Evolutionary conservation across 1,140 invertebrate species (phyloP), one percentile per base, ranked within the genome.

Genomic region (Calliphora vicina): DNA sequence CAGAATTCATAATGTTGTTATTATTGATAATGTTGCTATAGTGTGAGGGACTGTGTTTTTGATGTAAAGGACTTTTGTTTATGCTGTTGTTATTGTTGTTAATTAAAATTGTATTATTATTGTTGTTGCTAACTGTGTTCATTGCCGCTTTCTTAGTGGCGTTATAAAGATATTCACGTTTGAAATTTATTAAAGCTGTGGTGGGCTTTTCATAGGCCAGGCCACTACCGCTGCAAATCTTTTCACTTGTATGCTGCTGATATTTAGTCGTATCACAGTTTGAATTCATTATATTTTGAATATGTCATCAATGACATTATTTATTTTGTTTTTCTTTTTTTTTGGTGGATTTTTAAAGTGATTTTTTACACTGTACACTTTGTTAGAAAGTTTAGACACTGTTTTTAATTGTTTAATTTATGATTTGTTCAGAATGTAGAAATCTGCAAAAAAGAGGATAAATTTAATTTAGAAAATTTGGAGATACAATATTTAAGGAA

Each of bases 191-290:
- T 74, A 83, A 43, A 20, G 83, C 82, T n/a, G n/a, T 17, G 4
- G 80, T 74, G 12, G 83, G 82, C 25, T 84, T 82, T n/a, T 23
- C 67, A 25, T 84, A 85, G 67, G 26, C 80, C 85, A 72, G 84
- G 10, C 35, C 92, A 92, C 93, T 93, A 84, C 6, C 6, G 35
- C 35, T 35, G 6, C n/a, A 6, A n/a, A 17, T 2, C 5, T 93
- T 92, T 89, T 94, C 94, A 92, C 93, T 94, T 90, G 92, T 92
- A 86, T 67, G 6, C n/a, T 67, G 6, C n/a, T 23, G n/a, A 67
- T 20, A 67, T 23, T 5, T 57, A 17, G n/a, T 12, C 1, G 6
- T 67, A 67, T 67, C 74, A 78, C 35, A 78, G 23, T 91, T 92
- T 91, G 92, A 92, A 92, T 93, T 92, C 92, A 93, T 93, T 84